Percentiles rank a stretch among this genome's conserved stretches.
These are phyloP conservation scores for Pseudococcus viburni DNA, from an alignment of 2,888 invertebrate genomes.

Conservation along the genomic window DNA sequence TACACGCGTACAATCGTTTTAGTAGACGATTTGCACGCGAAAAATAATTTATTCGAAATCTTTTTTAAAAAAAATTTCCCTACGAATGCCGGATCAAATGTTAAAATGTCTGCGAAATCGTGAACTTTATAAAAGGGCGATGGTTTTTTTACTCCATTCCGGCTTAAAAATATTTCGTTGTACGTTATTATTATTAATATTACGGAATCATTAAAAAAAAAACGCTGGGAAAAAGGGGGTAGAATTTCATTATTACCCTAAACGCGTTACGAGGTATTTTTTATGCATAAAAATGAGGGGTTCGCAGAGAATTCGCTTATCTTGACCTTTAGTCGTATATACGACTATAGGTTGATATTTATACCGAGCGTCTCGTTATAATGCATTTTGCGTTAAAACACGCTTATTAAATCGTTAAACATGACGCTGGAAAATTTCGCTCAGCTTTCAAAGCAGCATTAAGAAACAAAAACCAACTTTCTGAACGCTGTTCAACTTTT, in stretches of 20 bases:
- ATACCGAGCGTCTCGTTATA: slow-evolving; percentile 12
- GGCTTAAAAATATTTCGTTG: slow-evolving; percentile 36
- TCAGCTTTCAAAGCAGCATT: slow-evolving; percentile 4
- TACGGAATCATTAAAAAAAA: slow-evolving; percentile 26
- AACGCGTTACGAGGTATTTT: slow-evolving; percentile 40
- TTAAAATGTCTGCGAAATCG: slow-evolving; percentile 22
- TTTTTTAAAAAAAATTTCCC: not conserved
- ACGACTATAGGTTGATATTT: slow-evolving; percentile 14
- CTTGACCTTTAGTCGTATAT: slow-evolving; percentile 29
- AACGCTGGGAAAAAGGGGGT: not conserved
- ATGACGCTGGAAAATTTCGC: not conserved
- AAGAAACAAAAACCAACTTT: slow-evolving; percentile 32
- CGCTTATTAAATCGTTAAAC: slow-evolving; percentile 47
- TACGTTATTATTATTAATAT: slow-evolving; percentile 38
- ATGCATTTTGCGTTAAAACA: slow-evolving; percentile 28
- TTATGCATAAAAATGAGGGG: slow-evolving; percentile 29
- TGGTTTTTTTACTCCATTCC: not conserved
- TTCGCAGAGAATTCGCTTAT: slow-evolving; percentile 22
- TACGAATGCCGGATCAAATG: not conserved
- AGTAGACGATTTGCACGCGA: not conserved
- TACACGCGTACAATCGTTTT: not conserved
- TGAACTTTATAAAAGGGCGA: slow-evolving; percentile 46
- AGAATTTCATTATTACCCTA: slow-evolving; percentile 43
- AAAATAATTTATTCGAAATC: slow-evolving; percentile 7
- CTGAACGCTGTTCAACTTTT: not conserved